Evolutionary conservation across 2,797 vertebrate genomes (phyloP).

Genomic region (Enoplosus armatus): DNA sequence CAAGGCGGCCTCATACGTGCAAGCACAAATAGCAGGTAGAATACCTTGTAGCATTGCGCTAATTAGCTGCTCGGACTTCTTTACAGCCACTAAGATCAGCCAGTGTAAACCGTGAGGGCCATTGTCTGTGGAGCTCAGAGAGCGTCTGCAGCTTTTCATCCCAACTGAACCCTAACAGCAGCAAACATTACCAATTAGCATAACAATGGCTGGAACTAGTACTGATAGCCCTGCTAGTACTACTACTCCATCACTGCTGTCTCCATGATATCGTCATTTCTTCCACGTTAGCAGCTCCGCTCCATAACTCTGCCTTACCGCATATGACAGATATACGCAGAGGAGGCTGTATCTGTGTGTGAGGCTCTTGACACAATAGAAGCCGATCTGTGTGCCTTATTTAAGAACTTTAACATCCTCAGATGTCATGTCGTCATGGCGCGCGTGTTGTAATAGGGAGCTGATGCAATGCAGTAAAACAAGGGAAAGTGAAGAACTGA

Average conservation of each 20-base stretch:
- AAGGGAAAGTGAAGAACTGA: constrained; percentile 32
- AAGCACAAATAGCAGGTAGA: background rate
- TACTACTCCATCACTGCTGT: background rate
- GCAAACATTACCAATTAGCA: background rate
- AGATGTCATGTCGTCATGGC: constrained; percentile 43
- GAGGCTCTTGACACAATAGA: constrained; percentile 23
- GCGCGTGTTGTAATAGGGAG: constrained; percentile 27
- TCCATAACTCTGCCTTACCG: background rate
- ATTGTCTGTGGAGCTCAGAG: background rate
- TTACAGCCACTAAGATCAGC: background rate
- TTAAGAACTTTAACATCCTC: constrained; percentile 42
- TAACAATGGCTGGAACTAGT: no score
- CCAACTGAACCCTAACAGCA: background rate
- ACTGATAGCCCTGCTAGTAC: no score
- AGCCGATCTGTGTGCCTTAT: constrained; percentile 28
- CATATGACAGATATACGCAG: constrained; percentile 10
- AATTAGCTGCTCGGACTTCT: background rate
- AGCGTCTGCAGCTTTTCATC: background rate
- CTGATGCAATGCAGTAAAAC: constrained; percentile 68
- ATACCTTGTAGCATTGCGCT: background rate
- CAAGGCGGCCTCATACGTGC: background rate
- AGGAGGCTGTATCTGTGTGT: background rate
- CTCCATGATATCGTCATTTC: constrained; percentile 8
- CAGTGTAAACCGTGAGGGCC: background rate
- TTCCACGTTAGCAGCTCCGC: constrained; percentile 12